Percentiles rank a stretch among this genome's conserved stretches.
Evolutionary conservation across 2,888 invertebrate species (phyloP).

Genomic region (Smittia aterrima): DNA sequence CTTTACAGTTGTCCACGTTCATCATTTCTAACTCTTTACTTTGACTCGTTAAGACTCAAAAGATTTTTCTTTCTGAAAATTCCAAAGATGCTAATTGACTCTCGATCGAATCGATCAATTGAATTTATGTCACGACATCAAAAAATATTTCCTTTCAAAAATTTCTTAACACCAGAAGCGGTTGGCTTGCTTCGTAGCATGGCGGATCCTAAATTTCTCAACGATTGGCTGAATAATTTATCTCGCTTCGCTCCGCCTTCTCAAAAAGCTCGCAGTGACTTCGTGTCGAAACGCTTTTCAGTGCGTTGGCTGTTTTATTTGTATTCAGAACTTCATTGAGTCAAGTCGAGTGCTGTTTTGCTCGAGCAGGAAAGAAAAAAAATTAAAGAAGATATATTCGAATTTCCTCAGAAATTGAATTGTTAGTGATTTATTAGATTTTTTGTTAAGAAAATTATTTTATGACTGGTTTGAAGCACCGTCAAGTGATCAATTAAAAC

Average conservation of each 20-base stretch:
- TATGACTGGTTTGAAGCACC: not conserved
- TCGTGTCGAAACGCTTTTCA: not conserved
- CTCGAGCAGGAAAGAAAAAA: not conserved
- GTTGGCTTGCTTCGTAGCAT: too few species aligned
- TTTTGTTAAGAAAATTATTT: not conserved
- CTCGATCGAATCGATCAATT: too few species aligned
- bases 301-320: conserved; percentile 7
- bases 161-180: too few species aligned
- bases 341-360: not conserved
- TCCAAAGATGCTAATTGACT: too few species aligned
- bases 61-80: too few species aligned
- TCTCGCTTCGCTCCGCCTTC: not conserved
- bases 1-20: not conserved
- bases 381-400: not conserved
- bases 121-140: too few species aligned
- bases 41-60: too few species aligned
- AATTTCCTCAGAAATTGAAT: not conserved
- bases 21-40: not conserved
- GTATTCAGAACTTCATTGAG: not conserved
- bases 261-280: not conserved
- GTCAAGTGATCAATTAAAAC: conserved; percentile 13
- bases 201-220: too few species aligned
- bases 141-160: too few species aligned
- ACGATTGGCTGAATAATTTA: not conserved
- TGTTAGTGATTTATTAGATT: conserved; percentile 14